Conservation (phyloP, 2,888 invertebrate species). For the Actias luna region DNA sequence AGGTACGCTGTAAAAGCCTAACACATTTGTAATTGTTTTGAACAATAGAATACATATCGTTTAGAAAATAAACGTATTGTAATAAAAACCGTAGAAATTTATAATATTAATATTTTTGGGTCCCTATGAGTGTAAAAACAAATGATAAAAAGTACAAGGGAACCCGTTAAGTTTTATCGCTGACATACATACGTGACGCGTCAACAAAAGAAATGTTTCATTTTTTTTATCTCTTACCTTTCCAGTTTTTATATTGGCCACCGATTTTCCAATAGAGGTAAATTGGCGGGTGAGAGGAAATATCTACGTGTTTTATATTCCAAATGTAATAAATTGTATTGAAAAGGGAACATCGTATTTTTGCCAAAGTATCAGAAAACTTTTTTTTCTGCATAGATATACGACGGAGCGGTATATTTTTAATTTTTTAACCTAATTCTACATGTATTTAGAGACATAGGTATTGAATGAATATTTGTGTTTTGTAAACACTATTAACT, state of each 20-base stretch:
- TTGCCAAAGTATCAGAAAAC: slow-evolving; percentile 1
- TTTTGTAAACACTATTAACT: too few relatives aligned
- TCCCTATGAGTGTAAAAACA: neutral
- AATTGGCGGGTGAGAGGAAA: slow-evolving; percentile 11
- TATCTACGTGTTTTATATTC: slow-evolving; percentile 15
- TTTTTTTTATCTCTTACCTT: neutral
- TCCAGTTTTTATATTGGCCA: slow-evolving; percentile 4
- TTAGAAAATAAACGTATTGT: neutral
- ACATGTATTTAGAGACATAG: neutral
- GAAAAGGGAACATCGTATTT: slow-evolving; percentile 18
- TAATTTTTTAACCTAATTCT: neutral
- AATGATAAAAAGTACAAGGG: neutral
- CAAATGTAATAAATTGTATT: slow-evolving; percentile 16
- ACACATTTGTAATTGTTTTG: too few relatives aligned
- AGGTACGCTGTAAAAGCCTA: too few relatives aligned
- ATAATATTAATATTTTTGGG: neutral
- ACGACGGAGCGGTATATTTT: neutral
- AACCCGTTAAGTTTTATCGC: neutral
- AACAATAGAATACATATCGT: too few relatives aligned
- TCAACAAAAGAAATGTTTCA: neutral
- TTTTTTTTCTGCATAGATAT: slow-evolving; percentile 3
- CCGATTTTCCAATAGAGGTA: slow-evolving; percentile 17
- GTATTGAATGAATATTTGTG: neutral
- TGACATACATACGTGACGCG: neutral
- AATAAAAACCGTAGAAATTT: neutral